Percentiles rank a stretch among this genome's conserved stretches.
phyloP scores from a whole-genome alignment of 2,888 invertebrate species.

The Alloplasta piceator region DNA sequence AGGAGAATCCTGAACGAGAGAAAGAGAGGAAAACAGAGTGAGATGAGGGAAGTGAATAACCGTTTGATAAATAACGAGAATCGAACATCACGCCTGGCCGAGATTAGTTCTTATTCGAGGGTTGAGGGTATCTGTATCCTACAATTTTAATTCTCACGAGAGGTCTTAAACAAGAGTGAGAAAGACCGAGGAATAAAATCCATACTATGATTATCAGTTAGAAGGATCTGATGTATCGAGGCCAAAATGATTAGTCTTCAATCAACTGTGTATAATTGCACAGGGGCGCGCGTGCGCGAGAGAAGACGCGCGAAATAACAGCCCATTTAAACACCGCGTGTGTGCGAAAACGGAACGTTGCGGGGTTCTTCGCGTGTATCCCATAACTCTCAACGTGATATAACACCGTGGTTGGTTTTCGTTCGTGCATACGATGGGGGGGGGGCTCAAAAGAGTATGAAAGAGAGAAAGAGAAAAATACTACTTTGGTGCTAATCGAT shows the following conservation, averaged over 20 bases:
- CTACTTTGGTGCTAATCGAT: slow-evolving; percentile 71
- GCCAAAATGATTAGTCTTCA: slow-evolving; percentile 73
- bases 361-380: slow-evolving; percentile 43
- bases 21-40: slow-evolving; percentile 36
- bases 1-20: slow-evolving; percentile 44
- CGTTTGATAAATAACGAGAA: slow-evolving; percentile 70
- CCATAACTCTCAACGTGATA: slow-evolving; percentile 12
- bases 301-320: slow-evolving; percentile 71
- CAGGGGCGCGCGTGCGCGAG: slow-evolving; percentile 47
- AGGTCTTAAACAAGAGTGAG: not conserved
- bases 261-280: slow-evolving; percentile 78
- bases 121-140: no score
- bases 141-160: no score
- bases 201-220: slow-evolving; percentile 67
- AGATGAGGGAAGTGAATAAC: slow-evolving; percentile 8
- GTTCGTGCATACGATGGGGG: slow-evolving; percentile 4
- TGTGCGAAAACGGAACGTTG: slow-evolving; percentile 23
- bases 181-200: slow-evolving; percentile 13
- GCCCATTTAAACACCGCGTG: slow-evolving; percentile 69
- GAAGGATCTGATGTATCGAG: slow-evolving; percentile 70
- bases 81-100: slow-evolving; percentile 44
- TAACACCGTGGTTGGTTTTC: slow-evolving; percentile 12
- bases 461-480: slow-evolving; percentile 40
- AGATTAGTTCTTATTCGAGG: not conserved
- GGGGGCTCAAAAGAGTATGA: slow-evolving; percentile 46